A percentile compares a stretch with the other conserved stretches of the same genome.
phyloP scores from a whole-genome alignment of 2,888 invertebrate species.

The Eupithecia subumbrata region DNA sequence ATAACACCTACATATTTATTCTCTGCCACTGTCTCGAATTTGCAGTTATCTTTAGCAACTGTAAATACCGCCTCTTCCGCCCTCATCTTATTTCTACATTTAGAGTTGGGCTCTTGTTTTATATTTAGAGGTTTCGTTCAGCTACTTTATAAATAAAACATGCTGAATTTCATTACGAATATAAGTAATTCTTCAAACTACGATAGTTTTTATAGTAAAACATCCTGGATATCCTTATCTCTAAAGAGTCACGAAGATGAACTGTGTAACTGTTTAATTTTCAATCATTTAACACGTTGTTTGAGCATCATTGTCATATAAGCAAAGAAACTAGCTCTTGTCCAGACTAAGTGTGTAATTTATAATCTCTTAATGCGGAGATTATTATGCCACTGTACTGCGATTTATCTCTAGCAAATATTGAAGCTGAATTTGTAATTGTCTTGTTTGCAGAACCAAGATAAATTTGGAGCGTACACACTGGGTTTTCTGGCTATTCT shows the following conservation, averaged over 20 bases:
- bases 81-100: neutral
- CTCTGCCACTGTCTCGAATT: constrained; percentile 6
- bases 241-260: neutral
- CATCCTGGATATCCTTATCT: too few species aligned
- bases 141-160: neutral
- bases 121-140: neutral
- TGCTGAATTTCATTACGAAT: too few species aligned
- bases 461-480: constrained; percentile 67
- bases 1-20: constrained; percentile 10
- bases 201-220: too few species aligned
- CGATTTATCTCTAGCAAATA: constrained; percentile 77
- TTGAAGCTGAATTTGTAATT: constrained; percentile 74
- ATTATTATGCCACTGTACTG: constrained; percentile 67
- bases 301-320: constrained; percentile 24
- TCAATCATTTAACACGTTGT: neutral
- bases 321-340: constrained; percentile 36
- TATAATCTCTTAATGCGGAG: constrained; percentile 53
- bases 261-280: neutral
- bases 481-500: constrained; percentile 51
- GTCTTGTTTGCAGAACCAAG: constrained; percentile 70
- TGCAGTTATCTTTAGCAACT: neutral
- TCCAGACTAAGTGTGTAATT: constrained; percentile 45
- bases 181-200: too few species aligned
- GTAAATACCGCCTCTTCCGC: neutral
- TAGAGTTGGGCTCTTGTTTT: constrained; percentile 2